These are phyloP conservation scores for Rhyacophila brunnea DNA, from an alignment of 1,140 invertebrate species.

Conservation along the genomic window DNA sequence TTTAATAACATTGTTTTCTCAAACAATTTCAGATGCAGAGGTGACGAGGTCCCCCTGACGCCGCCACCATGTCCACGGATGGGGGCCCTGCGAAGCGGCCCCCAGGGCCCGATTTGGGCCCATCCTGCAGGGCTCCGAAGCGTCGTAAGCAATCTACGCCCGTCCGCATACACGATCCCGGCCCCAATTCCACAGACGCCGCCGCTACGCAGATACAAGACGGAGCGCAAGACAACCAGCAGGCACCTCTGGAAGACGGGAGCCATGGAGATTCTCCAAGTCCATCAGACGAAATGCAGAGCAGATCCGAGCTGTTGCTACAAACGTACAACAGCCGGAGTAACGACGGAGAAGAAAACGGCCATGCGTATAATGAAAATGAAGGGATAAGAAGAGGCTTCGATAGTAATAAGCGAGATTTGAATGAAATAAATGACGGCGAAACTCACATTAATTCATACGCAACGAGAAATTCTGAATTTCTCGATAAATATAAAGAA, in stretches of 20 bases:
- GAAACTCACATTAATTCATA: too few relatives aligned
- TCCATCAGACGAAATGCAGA: not conserved
- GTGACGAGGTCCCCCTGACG: conserved; percentile 32
- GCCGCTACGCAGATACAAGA: not conserved
- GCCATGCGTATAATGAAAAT: too few relatives aligned
- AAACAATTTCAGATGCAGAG: conserved; percentile 33
- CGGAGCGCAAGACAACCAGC: not conserved
- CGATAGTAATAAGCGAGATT: not conserved
- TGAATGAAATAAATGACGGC: too few relatives aligned
- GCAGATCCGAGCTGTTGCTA: not conserved
- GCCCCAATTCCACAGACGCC: conserved; percentile 1
- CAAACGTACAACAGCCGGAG: not conserved
- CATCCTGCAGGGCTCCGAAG: conserved; percentile 27
- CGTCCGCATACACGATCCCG: conserved; percentile 30
- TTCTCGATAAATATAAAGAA: too few relatives aligned
- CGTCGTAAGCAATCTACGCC: conserved; percentile 33
- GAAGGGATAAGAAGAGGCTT: not conserved
- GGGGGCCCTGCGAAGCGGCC: conserved; percentile 32
- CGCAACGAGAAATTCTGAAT: too few relatives aligned
- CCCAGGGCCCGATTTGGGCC: conserved; percentile 19
- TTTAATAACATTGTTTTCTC: too few relatives aligned
- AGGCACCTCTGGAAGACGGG: not conserved
- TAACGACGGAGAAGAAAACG: too few relatives aligned
- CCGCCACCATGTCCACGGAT: conserved; percentile 30
- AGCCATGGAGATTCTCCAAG: not conserved